These are phyloP conservation scores for Hycleus cichorii DNA, from an alignment of 1,140 invertebrate genomes.

Conservation along the genomic window DNA sequence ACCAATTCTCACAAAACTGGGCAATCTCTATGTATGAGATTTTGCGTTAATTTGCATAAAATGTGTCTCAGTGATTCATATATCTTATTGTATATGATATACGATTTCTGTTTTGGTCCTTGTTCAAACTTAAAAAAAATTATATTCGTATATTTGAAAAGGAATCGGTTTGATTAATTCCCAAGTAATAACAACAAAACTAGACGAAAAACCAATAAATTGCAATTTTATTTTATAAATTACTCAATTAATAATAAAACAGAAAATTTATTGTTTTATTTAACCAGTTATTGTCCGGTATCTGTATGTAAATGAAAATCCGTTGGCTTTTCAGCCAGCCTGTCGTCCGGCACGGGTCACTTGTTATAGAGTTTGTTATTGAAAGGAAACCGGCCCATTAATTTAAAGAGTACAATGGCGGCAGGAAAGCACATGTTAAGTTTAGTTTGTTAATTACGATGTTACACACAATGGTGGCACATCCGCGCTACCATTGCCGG, in stretches of 20 bases:
- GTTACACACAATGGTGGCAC: constrained; percentile 40
- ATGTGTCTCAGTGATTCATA: constrained; percentile 43
- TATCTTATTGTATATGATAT: constrained; percentile 42
- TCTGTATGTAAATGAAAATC: constrained; percentile 26
- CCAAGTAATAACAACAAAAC: too few species aligned
- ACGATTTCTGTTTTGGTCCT: constrained; percentile 27
- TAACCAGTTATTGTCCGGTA: too few species aligned
- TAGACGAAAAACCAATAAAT: too few species aligned
- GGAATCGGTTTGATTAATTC: too few species aligned
- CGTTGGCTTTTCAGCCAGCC: constrained; percentile 13
- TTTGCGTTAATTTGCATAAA: constrained; percentile 41
- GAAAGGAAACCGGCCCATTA: constrained; percentile 41
- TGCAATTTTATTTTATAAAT: too few species aligned
- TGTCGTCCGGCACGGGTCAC: constrained; percentile 29
- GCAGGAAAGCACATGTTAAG: constrained; percentile 45
- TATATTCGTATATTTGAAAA: too few species aligned
- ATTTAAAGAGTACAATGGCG: constrained; percentile 42
- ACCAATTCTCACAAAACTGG: constrained; percentile 22
- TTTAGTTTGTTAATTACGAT: constrained; percentile 44
- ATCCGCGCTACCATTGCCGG: constrained; percentile 35
- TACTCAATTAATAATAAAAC: too few species aligned
- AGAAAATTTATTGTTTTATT: too few species aligned
- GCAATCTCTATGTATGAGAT: constrained; percentile 44
- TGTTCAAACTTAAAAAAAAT: neutral
- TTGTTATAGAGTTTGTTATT: constrained; percentile 39